These are phyloP conservation scores for Nothocercus julius DNA, from an alignment of 2,113 vertebrate genomes.

Conservation along the genomic window DNA sequence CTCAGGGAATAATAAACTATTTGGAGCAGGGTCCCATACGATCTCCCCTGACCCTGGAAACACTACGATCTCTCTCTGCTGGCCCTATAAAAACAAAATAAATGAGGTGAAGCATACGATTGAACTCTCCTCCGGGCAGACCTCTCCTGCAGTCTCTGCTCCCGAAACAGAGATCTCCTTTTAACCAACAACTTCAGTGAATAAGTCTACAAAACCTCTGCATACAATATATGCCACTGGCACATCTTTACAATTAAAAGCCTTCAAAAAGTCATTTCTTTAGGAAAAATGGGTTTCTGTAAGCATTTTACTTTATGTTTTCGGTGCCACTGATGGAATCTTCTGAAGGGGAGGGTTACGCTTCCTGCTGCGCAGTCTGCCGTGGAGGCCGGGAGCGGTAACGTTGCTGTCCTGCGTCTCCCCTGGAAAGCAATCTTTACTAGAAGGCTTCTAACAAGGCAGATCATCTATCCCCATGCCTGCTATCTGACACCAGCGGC, in stretches of 20 bases:
- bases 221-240: background rate
- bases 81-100: constrained; percentile 32
- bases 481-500: fast-evolving
- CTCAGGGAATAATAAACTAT: constrained; percentile 38
- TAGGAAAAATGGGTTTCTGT: background rate
- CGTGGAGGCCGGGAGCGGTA: background rate
- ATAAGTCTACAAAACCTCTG: background rate
- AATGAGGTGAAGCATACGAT: constrained; percentile 11
- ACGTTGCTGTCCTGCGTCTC: background rate
- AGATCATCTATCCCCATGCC: background rate
- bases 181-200: background rate
- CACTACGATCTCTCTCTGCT: background rate
- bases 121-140: background rate
- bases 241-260: background rate
- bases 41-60: constrained; percentile 37
- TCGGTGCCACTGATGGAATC: background rate
- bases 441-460: background rate
- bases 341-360: background rate
- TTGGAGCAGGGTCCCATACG: constrained; percentile 1
- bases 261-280: background rate
- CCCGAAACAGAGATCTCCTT: background rate
- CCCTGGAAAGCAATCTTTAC: background rate
- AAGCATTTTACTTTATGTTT: background rate
- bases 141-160: background rate
- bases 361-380: background rate